Evolutionary conservation across 2,888 invertebrate genomes (phyloP), one percentile per base, ranked within the genome.

Genomic region (Sinotaia quadrata): DNA sequence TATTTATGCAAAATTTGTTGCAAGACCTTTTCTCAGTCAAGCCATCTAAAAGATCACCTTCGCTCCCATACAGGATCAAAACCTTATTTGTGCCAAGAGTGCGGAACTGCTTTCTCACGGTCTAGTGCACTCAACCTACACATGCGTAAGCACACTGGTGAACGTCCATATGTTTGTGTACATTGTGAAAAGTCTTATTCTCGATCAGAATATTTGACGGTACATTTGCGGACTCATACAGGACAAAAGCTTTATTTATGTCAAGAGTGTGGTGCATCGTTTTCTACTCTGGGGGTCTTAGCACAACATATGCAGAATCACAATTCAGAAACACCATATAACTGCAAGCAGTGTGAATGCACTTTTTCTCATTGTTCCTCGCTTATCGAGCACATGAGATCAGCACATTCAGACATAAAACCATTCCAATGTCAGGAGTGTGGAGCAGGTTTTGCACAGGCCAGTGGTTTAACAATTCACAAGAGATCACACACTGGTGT

Each of bases 181-280:
- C n/a, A 44, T 8, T 65, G 65, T 31, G 37, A 18, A 36, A 41
- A 44, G 33, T 7, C 2, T n/a, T 65, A 52, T 37, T 37, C 65
- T 44, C 44, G 52, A 27, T 37, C 44, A 4, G 52, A 65, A 36
- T 52, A 52, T 21, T 52, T 65, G 21, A 56, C 65, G 2, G 56
- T 31, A 3, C 65, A 65, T 47, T 21, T 56, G 65, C 65, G 65
- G 36, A 56, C 54, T 27, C 65, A 65, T 47, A 65, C 65, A 1
- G 65, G 65, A 1, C 56, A 65, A 41, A n/a, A 24, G 33, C 65
- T 56, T 1, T 65, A 21, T 41, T 52, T 65, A 24, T 65, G 65
- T 47, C 27, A 36, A 4, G 44, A 33, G 44, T 65, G 65, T 21
- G 65, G 65, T 3, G 65, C 65, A 37, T 54, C 56, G 4, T 65